Conservation (phyloP, 2,888 invertebrate genomes). For the Suillia variegata region DNA sequence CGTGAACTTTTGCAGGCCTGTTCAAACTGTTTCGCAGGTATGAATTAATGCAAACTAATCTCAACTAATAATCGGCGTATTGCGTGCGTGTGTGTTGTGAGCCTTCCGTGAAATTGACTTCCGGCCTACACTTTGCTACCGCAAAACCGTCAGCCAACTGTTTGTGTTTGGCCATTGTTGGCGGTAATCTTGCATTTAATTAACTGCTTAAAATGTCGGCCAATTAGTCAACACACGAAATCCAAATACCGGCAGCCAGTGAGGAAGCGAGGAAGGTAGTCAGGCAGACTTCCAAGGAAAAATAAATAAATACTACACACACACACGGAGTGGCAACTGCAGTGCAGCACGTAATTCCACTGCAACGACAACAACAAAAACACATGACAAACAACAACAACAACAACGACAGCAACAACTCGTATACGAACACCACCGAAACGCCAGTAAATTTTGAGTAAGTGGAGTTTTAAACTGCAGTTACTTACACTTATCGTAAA, state of each 20-base stretch:
- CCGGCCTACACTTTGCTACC: no score
- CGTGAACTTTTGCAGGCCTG: no score
- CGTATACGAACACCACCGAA: neutral
- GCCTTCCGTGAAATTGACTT: no score
- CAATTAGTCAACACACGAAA: neutral
- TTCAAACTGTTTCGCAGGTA: no score
- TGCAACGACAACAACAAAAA: neutral
- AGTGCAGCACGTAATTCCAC: neutral
- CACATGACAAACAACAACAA: no score
- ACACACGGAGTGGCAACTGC: neutral
- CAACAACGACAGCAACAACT: no score
- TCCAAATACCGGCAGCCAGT: neutral
- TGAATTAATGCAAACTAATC: no score
- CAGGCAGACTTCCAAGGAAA: no score
- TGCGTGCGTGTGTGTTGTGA: no score
- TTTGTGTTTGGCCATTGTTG: neutral
- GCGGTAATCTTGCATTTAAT: neutral
- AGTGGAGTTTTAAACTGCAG: constrained; percentile 26
- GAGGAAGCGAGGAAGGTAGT: no score
- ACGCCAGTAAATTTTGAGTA: constrained; percentile 19
- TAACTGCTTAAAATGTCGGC: neutral
- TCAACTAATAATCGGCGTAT: no score
- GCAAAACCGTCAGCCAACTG: no score
- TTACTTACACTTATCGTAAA: constrained; percentile 26
- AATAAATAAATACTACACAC: neutral